Base-by-base conservation (phyloP, 1,140 invertebrate species). In the Drosophila teissieri region DNA sequence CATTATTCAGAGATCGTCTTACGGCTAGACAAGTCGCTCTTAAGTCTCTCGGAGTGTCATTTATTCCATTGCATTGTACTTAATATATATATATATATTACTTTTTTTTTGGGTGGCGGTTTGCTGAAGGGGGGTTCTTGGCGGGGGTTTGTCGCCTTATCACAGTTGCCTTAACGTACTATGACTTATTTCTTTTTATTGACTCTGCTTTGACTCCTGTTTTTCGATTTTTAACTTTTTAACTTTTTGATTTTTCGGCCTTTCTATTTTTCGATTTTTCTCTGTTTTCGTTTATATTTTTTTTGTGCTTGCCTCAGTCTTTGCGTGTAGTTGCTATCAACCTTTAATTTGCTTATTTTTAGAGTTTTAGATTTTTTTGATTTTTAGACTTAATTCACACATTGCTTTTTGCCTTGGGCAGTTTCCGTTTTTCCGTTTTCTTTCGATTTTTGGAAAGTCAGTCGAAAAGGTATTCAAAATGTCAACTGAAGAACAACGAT, bases 291-390 rank as follows among this genome's bases (percentile, higher is more conserved):
- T 58, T 49, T 45, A n/a, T 75, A 39, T 61, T 56, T 37, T 37
- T 19, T 45, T 68, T 68, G 61, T 64, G 46, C 60, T 85, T 61
- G 45, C 61, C 60, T 89, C 83, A 88, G 84, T 88, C 83, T 88
- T 85, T 68, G 42, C 37, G 45, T 64, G 67, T 54, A 48, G 65
- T 72, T 44, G 61, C 73, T 76, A 76, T 76, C 73, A 60, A 64
- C 51, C 40, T 69, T 39, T 60, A 52, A 36, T 36, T 36, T 54
- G 52, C 58, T 62, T 69, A 44, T 60, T 72, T 49, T 40, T 70
- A 57, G 17, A 65, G 40, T 70, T 19, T 19, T 19, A 19, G 19
- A 2, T 2, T 19, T 19, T 19, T 19, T 19, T 19, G 19, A 19
- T 19, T 19, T 19, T 19, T 19, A 19, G 19, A 12, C 49, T 65